Conservation (phyloP, 1,140 invertebrate species). For the Octopus bimaculoides region DNA sequence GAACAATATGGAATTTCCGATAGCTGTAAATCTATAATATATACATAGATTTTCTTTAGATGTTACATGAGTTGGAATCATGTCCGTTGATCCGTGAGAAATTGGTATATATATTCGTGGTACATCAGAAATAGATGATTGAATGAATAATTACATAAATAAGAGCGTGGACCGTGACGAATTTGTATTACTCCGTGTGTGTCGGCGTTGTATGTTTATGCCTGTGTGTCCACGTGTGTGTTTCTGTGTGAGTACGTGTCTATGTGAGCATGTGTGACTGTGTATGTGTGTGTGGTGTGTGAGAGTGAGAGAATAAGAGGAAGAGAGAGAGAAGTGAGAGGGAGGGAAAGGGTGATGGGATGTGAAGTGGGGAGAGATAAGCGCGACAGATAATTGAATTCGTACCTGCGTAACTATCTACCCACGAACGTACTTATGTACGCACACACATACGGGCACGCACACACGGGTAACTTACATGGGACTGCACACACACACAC, state of each 20-base stretch:
- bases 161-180: neutral
- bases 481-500: neutral
- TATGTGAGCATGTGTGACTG: neutral
- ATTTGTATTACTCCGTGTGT: neutral
- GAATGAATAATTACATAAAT: neutral
- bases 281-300: neutral
- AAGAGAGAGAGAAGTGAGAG: neutral
- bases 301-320: neutral
- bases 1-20: too few relatives aligned
- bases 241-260: neutral
- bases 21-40: too few relatives aligned
- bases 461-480: neutral
- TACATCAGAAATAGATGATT: neutral
- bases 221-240: neutral
- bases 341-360: neutral
- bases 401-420: neutral
- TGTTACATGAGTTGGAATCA: too few relatives aligned
- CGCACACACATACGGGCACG: neutral
- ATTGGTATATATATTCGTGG: too few relatives aligned
- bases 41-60: too few relatives aligned
- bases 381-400: neutral
- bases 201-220: neutral
- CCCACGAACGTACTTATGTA: neutral
- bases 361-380: neutral
- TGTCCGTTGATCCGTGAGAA: too few relatives aligned